phyloP scores from a whole-genome alignment of 2,888 invertebrate species.

The Trachelus tabidus region DNA sequence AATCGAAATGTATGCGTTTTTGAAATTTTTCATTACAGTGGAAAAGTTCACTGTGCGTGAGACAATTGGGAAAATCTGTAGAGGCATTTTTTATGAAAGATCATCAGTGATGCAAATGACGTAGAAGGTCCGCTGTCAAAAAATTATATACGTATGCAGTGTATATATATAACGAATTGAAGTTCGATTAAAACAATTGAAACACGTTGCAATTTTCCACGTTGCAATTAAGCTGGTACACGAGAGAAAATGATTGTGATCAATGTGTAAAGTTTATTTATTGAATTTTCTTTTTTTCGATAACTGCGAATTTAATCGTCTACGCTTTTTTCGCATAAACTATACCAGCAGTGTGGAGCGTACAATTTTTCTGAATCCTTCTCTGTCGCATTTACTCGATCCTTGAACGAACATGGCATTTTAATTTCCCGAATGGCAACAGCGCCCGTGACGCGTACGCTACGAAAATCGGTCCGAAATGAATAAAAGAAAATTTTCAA shows the following conservation, averaged over 20 bases:
- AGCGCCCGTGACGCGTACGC: background rate
- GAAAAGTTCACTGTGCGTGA: background rate
- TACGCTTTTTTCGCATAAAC: background rate
- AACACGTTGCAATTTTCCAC: conserved; percentile 46
- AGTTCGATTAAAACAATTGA: background rate
- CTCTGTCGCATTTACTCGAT: background rate
- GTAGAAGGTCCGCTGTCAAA: background rate
- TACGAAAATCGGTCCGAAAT: background rate
- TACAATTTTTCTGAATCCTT: background rate
- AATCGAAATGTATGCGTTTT: background rate
- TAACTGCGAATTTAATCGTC: background rate
- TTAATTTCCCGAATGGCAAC: background rate
- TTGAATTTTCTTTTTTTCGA: background rate
- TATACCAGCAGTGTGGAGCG: background rate
- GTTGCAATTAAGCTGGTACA: conserved; percentile 50
- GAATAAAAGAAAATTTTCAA: background rate
- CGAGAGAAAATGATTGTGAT: conserved; percentile 37
- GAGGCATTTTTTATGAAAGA: background rate
- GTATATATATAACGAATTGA: background rate
- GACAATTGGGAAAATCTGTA: background rate
- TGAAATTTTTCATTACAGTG: background rate
- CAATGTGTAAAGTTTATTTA: conserved; percentile 31
- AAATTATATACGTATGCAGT: background rate
- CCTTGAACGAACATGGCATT: background rate
- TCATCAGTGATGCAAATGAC: background rate